Evolutionary conservation across 1,140 invertebrate species (phyloP).

Genomic region (Alviniconcha marisindica): DNA sequence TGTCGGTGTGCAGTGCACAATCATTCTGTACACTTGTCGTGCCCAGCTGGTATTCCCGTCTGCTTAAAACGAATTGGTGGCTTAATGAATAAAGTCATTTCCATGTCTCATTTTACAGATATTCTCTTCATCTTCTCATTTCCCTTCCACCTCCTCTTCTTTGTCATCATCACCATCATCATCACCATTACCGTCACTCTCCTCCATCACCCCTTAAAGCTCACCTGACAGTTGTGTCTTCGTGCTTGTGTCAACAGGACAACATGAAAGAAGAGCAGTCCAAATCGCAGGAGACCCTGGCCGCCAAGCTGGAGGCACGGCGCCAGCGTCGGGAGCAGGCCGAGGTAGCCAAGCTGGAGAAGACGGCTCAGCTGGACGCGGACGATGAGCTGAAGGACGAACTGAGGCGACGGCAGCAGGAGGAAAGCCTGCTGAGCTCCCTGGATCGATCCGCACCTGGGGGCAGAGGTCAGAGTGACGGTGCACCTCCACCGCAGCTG

Average conservation of each 20-base stretch:
- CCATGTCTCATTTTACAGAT: neutral
- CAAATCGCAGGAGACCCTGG: slow-evolving; percentile 51
- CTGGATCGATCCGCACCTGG: slow-evolving; percentile 13
- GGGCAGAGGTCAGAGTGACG: slow-evolving; percentile 16
- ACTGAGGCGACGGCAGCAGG: slow-evolving; percentile 47
- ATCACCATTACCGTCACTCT: neutral
- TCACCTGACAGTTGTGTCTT: neutral
- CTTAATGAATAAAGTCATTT: no score
- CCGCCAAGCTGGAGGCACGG: slow-evolving; percentile 67
- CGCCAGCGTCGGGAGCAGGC: slow-evolving; percentile 59
- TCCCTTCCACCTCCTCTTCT: neutral
- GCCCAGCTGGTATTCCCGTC: no score
- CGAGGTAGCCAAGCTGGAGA: slow-evolving; percentile 64
- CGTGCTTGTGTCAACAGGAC: slow-evolving; percentile 28
- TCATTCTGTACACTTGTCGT: neutral
- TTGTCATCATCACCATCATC: neutral
- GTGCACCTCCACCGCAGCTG: slow-evolving; percentile 4
- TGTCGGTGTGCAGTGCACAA: neutral
- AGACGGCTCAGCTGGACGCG: slow-evolving; percentile 57
- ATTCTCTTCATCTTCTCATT: neutral
- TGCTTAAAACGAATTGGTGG: no score
- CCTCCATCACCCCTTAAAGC: neutral
- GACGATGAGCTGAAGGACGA: slow-evolving; percentile 56
- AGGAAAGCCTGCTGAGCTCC: slow-evolving; percentile 42
- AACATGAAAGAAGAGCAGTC: slow-evolving; percentile 51